A percentile compares a stretch with the other conserved stretches of the same genome.
phyloP scores from a whole-genome alignment of 2,888 invertebrate species.

The Heteropelma amictum region DNA sequence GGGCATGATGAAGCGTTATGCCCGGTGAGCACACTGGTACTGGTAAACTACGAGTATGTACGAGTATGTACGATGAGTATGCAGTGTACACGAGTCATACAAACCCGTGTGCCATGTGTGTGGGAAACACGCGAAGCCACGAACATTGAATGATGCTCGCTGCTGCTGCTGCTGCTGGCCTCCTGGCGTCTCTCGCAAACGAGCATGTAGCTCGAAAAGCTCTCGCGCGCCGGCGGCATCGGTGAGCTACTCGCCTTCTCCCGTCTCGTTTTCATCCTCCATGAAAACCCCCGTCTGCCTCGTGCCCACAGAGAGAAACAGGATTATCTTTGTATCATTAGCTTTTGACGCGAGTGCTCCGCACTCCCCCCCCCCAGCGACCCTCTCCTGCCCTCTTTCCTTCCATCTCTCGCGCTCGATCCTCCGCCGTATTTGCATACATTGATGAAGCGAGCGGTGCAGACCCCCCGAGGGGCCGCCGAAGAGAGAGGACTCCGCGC shows the following conservation, averaged over 20 bases:
- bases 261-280: not conserved
- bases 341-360: constrained; percentile 70
- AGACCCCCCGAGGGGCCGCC: not conserved
- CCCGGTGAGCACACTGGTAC: not conserved
- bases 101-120: too few relatives aligned
- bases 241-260: constrained; percentile 18
- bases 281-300: not conserved
- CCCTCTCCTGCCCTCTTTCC: not conserved
- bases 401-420: constrained; percentile 6
- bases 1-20: constrained; percentile 44
- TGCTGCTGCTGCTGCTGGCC: too few relatives aligned
- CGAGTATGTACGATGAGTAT: too few relatives aligned
- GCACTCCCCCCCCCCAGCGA: constrained; percentile 13
- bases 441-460: constrained; percentile 61
- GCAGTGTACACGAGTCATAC: too few relatives aligned
- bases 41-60: not conserved
- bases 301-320: constrained; percentile 52
- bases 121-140: constrained; percentile 1
- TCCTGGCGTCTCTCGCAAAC: constrained; percentile 54
- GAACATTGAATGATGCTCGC: constrained; percentile 44
- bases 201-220: constrained; percentile 45
- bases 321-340: constrained; percentile 75
- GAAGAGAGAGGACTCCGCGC: too few relatives aligned
- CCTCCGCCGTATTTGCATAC: constrained; percentile 65
- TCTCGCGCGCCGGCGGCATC: constrained; percentile 22